These are phyloP conservation scores for Vesta saturnalis DNA, from an alignment of 2,888 invertebrate genomes.

Conservation along the genomic window DNA sequence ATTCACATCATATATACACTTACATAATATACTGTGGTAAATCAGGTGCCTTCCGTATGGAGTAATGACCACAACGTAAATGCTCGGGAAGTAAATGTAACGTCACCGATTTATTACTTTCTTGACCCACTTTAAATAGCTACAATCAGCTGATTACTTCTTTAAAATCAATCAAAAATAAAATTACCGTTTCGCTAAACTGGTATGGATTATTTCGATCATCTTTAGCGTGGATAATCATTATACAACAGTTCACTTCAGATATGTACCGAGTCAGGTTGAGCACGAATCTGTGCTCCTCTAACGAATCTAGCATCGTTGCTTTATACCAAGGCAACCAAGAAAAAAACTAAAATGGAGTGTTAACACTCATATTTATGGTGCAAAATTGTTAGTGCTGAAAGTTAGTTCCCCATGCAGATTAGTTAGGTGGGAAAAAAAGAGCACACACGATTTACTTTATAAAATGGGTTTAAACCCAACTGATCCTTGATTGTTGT, in stretches of 20 bases:
- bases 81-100: conserved; percentile 47
- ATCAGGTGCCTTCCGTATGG: conserved; percentile 50
- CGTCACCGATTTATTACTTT: conserved; percentile 33
- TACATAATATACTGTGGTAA: conserved; percentile 33
- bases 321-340: conserved; percentile 14
- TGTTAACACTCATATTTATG: neutral
- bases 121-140: neutral
- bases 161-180: neutral
- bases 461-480: conserved; percentile 12
- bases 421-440: too few relatives aligned
- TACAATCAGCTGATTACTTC: neutral
- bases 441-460: conserved; percentile 15
- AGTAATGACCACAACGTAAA: conserved; percentile 50
- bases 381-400: neutral
- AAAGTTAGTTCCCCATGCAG: neutral
- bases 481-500: conserved; percentile 53
- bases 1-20: neutral
- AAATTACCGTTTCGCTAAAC: neutral
- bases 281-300: neutral
- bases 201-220: neutral
- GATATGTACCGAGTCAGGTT: neutral
- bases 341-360: conserved; percentile 8
- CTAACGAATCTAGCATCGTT: conserved; percentile 5
- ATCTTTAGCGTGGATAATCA: conserved; percentile 12
- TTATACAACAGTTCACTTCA: neutral